phyloP scores from a whole-genome alignment of 2,113 vertebrate species.

The Microcebus tavaratra region DNA sequence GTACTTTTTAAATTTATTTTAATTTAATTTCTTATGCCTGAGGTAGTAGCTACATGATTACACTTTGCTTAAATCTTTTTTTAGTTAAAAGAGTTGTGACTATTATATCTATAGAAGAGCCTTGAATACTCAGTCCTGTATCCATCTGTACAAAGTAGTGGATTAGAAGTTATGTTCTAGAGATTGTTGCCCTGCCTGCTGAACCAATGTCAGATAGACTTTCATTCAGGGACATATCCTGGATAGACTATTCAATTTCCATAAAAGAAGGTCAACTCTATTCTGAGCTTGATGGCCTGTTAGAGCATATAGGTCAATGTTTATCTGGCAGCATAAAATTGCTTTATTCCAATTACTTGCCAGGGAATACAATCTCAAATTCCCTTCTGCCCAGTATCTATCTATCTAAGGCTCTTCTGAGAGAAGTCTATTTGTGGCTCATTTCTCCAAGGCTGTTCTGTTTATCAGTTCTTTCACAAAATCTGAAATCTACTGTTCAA shows the following conservation, averaged over 20 bases:
- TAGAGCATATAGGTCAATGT: slow-evolving; percentile 64
- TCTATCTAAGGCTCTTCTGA: slow-evolving; percentile 43
- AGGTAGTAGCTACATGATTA: background rate
- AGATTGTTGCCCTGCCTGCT: background rate
- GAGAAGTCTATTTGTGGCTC: background rate
- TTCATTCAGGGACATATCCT: slow-evolving; percentile 22
- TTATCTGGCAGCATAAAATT: slow-evolving; percentile 66
- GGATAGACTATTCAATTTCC: slow-evolving; percentile 37
- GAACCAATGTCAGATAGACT: background rate
- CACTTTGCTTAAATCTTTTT: background rate
- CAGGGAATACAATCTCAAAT: slow-evolving; percentile 50
- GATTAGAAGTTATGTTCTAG: background rate
- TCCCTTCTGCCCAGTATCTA: slow-evolving; percentile 40
- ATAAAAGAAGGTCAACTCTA: slow-evolving; percentile 63
- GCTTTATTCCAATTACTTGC: slow-evolving; percentile 66
- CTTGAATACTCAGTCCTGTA: background rate
- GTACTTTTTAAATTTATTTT: background rate
- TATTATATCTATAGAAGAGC: background rate
- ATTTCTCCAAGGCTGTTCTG: background rate
- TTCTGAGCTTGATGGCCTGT: slow-evolving; percentile 12
- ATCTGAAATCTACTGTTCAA: slow-evolving; percentile 21
- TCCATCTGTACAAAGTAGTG: background rate
- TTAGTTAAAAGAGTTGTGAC: background rate
- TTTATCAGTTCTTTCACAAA: slow-evolving; percentile 36
- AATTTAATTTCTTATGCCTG: background rate